phyloP scores from a whole-genome alignment of 2,113 vertebrate species.

The Zeus faber region DNA sequence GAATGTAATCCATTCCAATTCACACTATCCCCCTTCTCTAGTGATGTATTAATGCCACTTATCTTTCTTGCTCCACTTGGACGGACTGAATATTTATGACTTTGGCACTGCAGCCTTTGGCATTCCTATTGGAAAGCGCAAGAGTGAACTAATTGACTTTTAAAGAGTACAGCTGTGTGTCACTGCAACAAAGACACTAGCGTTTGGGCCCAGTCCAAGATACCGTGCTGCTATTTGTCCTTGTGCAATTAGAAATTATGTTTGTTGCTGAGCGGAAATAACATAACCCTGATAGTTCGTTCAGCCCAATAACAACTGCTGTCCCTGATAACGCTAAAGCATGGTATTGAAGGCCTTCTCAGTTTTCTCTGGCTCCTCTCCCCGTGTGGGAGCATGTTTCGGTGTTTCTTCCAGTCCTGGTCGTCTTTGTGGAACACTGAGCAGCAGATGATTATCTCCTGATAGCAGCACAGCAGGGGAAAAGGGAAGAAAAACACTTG shows the following conservation, averaged over 20 bases:
- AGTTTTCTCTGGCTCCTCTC: conserved; percentile 18
- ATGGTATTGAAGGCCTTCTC: conserved; percentile 7
- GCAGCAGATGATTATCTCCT: conserved; percentile 69
- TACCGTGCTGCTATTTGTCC: conserved; percentile 48
- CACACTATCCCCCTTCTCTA: conserved; percentile 8
- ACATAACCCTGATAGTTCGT: conserved; percentile 31
- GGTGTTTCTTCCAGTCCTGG: conserved; percentile 31
- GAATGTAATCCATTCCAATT: conserved; percentile 24
- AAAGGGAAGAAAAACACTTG: conserved; percentile 35
- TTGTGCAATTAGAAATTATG: conserved; percentile 51
- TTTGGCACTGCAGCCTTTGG: conserved; percentile 51
- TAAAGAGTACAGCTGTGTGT: conserved; percentile 51
- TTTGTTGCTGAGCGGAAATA: conserved; percentile 38
- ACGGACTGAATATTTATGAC: conserved; percentile 47
- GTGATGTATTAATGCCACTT: conserved; percentile 28
- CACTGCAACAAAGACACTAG: conserved; percentile 46
- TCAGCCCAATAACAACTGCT: conserved; percentile 31
- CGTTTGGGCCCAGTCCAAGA: conserved; percentile 52
- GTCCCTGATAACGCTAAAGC: conserved; percentile 7
- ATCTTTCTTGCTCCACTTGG: conserved; percentile 34
- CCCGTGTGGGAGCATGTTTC: conserved; percentile 49
- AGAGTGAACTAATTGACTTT: conserved; percentile 61
- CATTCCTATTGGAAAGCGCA: conserved; percentile 34
- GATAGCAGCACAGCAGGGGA: conserved; percentile 60
- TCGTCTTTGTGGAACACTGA: conserved; percentile 59